These are phyloP conservation scores for Caligus rogercresseyi DNA, from an alignment of 1,140 invertebrate genomes.

Conservation along the genomic window DNA sequence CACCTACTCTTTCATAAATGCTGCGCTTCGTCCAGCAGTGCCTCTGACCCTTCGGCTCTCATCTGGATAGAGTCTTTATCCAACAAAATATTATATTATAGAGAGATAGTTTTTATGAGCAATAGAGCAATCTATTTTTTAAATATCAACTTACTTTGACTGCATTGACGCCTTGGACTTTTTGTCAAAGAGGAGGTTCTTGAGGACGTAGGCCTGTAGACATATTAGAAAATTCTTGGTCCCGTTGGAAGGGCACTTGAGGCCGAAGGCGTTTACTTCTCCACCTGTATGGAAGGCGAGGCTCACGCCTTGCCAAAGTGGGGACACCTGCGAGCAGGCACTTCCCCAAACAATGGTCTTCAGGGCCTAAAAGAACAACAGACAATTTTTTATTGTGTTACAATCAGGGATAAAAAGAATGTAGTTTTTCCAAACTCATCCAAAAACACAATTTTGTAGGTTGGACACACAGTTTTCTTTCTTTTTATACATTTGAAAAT, in stretches of 20 bases:
- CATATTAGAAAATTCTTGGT: slow-evolving; percentile 42
- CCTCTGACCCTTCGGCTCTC: no score
- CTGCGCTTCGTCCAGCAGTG: no score
- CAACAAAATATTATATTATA: no score
- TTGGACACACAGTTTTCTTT: no score
- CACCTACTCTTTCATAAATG: no score
- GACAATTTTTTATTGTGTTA: not conserved
- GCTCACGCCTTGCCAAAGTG: not conserved
- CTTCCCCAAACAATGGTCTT: slow-evolving; percentile 4
- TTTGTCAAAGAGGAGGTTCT: slow-evolving; percentile 43
- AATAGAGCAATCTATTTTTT: no score
- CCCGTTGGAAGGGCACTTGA: slow-evolving; percentile 41
- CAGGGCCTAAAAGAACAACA: not conserved
- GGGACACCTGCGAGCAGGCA: not conserved
- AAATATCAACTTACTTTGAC: not conserved
- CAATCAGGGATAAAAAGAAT: not conserved
- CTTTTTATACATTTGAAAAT: no score
- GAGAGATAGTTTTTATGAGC: no score
- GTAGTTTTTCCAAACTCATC: not conserved
- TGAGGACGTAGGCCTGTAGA: slow-evolving; percentile 45
- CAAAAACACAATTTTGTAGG: no score
- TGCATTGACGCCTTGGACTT: slow-evolving; percentile 22
- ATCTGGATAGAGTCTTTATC: no score
- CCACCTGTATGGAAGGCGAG: slow-evolving; percentile 25
- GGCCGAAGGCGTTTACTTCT: slow-evolving; percentile 38